A percentile compares a stretch with the other conserved stretches of the same genome.
phyloP scores from a whole-genome alignment of 2,888 invertebrate genomes.

The Lomographa bimaculata region DNA sequence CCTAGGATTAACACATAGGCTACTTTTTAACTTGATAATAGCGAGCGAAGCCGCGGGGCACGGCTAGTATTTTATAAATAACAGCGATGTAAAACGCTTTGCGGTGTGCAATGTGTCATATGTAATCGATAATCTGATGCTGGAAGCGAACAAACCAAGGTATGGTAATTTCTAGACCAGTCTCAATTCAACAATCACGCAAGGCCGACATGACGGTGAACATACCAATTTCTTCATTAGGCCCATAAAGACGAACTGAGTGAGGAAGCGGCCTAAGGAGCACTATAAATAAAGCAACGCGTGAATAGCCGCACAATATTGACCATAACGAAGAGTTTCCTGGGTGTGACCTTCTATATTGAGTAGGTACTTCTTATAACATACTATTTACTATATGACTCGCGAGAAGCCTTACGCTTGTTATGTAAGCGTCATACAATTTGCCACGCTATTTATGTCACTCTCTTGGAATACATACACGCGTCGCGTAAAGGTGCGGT shows the following conservation, averaged over 20 bases:
- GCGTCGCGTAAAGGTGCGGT: background rate
- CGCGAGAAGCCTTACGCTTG: conserved; percentile 50
- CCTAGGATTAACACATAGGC: no score
- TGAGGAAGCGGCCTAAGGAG: conserved; percentile 25
- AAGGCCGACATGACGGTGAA: no score
- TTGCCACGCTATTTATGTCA: conserved; percentile 32
- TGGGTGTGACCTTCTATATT: conserved; percentile 34
- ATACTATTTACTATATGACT: conserved; percentile 1
- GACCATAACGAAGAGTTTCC: conserved; percentile 43
- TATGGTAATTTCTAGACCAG: background rate
- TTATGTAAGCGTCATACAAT: conserved; percentile 18
- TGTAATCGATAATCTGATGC: no score
- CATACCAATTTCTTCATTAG: conserved; percentile 19
- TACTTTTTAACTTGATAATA: no score
- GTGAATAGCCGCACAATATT: conserved; percentile 19
- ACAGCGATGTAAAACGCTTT: no score
- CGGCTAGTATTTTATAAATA: no score
- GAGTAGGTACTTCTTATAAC: no score
- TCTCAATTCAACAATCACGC: no score
- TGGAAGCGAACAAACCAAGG: no score
- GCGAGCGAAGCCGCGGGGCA: no score
- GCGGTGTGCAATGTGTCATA: no score
- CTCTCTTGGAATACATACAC: conserved; percentile 17
- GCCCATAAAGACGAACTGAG: conserved; percentile 9
- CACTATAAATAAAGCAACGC: conserved; percentile 13